Evolutionary conservation across 1,140 invertebrate species (phyloP).

Genomic region (Metaphire vulgaris): DNA sequence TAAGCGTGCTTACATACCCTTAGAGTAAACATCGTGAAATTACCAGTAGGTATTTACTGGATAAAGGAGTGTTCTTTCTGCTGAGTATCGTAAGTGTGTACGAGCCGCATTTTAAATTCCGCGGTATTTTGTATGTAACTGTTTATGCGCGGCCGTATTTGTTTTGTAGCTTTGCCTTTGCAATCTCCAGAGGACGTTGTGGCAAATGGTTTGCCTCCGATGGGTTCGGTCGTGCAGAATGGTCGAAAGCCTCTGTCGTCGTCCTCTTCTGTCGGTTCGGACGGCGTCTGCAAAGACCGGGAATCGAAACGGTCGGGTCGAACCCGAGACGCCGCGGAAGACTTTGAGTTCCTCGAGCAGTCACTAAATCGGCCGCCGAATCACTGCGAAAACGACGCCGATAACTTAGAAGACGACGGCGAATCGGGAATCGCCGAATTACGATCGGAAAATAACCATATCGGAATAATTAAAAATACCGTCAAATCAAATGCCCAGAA

Average conservation of each 20-base stretch:
- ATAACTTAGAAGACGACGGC: not conserved
- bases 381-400: not conserved
- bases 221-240: not conserved
- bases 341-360: conserved; percentile 1
- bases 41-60: too few relatives aligned
- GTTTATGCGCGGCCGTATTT: too few relatives aligned
- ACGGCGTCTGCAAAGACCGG: not conserved
- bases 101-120: too few relatives aligned
- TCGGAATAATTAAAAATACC: not conserved
- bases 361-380: not conserved
- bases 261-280: not conserved
- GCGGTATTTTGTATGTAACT: too few relatives aligned
- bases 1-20: too few relatives aligned
- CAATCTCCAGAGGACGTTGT: conserved; percentile 48
- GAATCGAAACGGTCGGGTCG: not conserved
- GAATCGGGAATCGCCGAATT: not conserved
- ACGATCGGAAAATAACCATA: not conserved
- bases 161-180: conserved; percentile 46
- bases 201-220: conserved; percentile 39
- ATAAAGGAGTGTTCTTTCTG: too few relatives aligned
- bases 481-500: not conserved
- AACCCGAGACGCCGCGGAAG: not conserved
- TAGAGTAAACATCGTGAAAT: too few relatives aligned
- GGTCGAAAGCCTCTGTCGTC: not conserved
- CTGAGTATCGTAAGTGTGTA: too few relatives aligned